Percentiles rank a stretch among this genome's conserved stretches.
Evolutionary conservation across 2,113 vertebrate species (phyloP).

Genomic region (Hippocampus comes): DNA sequence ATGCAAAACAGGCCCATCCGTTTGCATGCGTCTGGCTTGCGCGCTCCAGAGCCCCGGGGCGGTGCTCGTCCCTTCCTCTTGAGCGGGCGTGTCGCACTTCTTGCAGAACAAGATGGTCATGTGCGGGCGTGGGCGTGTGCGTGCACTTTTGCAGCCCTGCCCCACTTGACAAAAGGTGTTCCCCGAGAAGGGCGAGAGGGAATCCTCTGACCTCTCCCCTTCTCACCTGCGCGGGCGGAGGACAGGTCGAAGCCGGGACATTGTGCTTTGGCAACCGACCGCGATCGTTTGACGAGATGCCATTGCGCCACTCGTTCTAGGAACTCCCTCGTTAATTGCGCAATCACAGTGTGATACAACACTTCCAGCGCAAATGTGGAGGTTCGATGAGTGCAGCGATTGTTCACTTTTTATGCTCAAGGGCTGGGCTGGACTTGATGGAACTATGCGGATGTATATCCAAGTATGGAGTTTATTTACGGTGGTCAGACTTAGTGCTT

Average conservation of each 20-base stretch:
- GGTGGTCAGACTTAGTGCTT: too few relatives aligned
- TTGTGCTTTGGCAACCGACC: neutral
- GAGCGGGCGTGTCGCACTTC: conserved; percentile 41
- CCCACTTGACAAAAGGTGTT: neutral
- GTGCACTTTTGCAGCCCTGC: conserved; percentile 30
- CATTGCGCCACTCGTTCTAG: too few relatives aligned
- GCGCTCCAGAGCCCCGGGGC: conserved; percentile 19
- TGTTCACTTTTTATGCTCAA: too few relatives aligned
- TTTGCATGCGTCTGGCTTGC: too few relatives aligned
- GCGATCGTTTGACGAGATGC: neutral
- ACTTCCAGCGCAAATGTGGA: too few relatives aligned
- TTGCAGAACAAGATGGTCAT: neutral
- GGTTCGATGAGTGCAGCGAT: too few relatives aligned
- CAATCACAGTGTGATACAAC: too few relatives aligned
- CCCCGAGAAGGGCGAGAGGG: neutral
- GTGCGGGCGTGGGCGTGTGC: neutral
- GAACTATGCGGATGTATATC: too few relatives aligned
- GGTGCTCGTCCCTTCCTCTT: conserved; percentile 24
- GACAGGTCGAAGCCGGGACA: neutral
- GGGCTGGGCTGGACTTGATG: too few relatives aligned
- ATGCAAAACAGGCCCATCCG: too few relatives aligned
- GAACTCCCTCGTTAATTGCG: too few relatives aligned
- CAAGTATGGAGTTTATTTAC: too few relatives aligned
- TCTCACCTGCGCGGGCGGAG: neutral
- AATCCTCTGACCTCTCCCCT: conserved; percentile 1